Conservation (phyloP, 2,888 invertebrate species). For the Hyalella azteca region DNA sequence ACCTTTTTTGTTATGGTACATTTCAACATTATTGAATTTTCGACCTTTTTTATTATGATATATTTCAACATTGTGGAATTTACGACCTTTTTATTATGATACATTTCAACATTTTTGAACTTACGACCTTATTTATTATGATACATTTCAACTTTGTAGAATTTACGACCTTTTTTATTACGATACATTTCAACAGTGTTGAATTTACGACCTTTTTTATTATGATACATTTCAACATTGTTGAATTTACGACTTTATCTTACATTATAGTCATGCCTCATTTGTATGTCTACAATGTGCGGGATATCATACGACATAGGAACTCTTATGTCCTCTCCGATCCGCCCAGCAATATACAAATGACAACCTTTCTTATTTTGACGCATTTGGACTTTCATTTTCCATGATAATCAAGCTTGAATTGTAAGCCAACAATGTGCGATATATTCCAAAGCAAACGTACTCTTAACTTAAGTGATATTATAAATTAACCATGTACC, state of each 20-base stretch:
- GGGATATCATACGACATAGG: too few species aligned
- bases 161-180: background rate
- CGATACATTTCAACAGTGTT: background rate
- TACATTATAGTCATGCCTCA: too few species aligned
- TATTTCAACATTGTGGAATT: background rate
- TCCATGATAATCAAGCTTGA: too few species aligned
- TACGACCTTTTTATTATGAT: too few species aligned
- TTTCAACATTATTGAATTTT: background rate
- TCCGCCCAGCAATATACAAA: background rate
- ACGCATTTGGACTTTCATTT: background rate
- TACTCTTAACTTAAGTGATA: too few species aligned
- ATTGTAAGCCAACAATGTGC: too few species aligned
- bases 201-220: background rate
- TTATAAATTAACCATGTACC: too few species aligned
- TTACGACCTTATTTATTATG: too few species aligned
- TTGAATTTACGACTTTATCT: too few species aligned
- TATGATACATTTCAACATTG: background rate
- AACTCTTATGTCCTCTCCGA: background rate
- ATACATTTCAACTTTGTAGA: too few species aligned
- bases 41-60: background rate
- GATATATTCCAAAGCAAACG: background rate
- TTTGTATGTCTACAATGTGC: too few species aligned
- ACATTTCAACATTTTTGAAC: too few species aligned
- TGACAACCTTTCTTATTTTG: background rate
- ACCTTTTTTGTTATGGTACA: background rate